phyloP scores from a whole-genome alignment of 2,888 invertebrate genomes.

The Doris montereyensis region DNA sequence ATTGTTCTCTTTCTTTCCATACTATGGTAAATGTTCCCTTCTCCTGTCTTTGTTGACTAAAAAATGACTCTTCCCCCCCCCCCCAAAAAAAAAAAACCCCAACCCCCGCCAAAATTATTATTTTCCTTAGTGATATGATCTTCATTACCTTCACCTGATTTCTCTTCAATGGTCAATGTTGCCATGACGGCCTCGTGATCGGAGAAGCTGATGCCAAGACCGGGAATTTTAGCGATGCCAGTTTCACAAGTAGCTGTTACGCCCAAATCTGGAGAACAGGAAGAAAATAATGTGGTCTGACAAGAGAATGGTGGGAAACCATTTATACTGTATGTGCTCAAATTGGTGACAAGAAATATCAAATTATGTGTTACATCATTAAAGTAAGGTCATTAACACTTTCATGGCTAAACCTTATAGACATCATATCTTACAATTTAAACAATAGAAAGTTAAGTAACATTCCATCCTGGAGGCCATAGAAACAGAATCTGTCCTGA shows the following conservation, averaged over 20 bases:
- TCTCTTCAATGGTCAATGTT: slow-evolving; percentile 49
- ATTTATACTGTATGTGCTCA: no score
- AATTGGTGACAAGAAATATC: no score
- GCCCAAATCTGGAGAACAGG: slow-evolving; percentile 44
- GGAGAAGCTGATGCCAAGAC: slow-evolving; percentile 61
- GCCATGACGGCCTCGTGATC: slow-evolving; percentile 70
- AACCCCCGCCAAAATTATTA: neutral
- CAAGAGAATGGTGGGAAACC: no score
- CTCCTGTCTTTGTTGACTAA: neutral
- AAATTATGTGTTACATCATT: no score
- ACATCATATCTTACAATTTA: no score
- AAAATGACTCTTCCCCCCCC: neutral
- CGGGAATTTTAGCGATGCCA: slow-evolving; percentile 64
- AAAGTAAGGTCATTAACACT: no score
- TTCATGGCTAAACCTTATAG: no score
- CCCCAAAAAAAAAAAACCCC: no score
- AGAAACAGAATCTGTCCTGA: no score
- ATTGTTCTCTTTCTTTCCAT: neutral
- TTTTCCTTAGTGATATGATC: neutral
- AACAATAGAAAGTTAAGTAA: no score
- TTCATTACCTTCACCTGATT: slow-evolving; percentile 13
- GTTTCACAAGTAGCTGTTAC: slow-evolving; percentile 58
- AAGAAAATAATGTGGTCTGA: no score
- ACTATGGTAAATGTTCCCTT: neutral
- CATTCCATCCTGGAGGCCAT: no score